Base-by-base conservation (phyloP, 2,888 invertebrate genomes). In the Hypolimnas misippus region DNA sequence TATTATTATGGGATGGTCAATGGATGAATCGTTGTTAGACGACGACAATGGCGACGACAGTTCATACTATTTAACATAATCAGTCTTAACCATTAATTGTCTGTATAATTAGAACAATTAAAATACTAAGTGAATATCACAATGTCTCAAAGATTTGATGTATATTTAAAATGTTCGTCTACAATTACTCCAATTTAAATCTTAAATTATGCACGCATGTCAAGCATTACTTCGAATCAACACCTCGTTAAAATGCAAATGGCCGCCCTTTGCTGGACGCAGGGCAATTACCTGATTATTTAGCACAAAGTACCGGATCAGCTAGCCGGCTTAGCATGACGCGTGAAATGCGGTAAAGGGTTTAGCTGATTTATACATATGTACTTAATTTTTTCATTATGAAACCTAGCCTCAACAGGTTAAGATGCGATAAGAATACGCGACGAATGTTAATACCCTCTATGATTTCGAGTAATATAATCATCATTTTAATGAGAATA, bases 161-260 rank as follows among this genome's bases (percentile, higher is more conserved):
- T 12, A 12, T 6, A n/a, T 21, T 4, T n/a, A n/a, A 19, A 46
- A 17, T 21, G 42, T 46, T 21, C 21, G n/a, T 46, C 19, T 21
- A 46, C 44, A 46, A 46, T 46, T 46, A 46, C 19, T 46, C 21
- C 49, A 29, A 29, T 49, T 29, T 29, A 49, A 76, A 75, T 82
- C 14, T 49, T 49, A 49, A 49, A 83, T 76, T 79, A 86, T 81
- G 77, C 77, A 70, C 69, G 74, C 73, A 70, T 67, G 71, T 71
- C 52, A 66, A 70, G 80, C 82, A 83, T 85, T 81, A 85, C 80
- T 84, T 83, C 80, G 83, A 89, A 89, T 86, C 83, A 86, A 81
- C 86, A 78, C 83, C 82, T 86, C 81, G 85, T 89, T 86, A 86
- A 87, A 84, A 90, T 90, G 89, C 84, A 87, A 89, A 89, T 89